These are phyloP conservation scores for Halictus rubicundus DNA, from an alignment of 1,140 invertebrate species.

Conservation along the genomic window DNA sequence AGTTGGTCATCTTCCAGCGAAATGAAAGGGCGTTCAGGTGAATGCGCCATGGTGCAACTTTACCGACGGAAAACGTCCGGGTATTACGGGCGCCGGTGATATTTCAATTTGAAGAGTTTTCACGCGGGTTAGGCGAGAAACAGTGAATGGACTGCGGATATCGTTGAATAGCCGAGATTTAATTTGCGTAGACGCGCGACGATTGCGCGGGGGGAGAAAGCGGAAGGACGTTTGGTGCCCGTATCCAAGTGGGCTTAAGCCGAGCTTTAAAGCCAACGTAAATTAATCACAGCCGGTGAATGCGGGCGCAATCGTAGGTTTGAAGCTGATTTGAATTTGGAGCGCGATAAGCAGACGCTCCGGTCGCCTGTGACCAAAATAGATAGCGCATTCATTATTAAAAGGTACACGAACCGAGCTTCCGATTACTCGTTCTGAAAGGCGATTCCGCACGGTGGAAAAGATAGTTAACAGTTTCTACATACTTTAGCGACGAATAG, in stretches of 20 bases:
- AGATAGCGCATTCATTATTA: slow-evolving; percentile 27
- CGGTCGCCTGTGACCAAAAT: neutral
- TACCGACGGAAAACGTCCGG: neutral
- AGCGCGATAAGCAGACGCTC: slow-evolving; percentile 5
- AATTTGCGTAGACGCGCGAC: slow-evolving; percentile 1
- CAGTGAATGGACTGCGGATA: slow-evolving; percentile 3
- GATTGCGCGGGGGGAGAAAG: neutral
- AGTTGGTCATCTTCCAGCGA: neutral
- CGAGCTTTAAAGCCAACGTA: slow-evolving; percentile 18
- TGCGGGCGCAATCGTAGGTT: slow-evolving; percentile 4
- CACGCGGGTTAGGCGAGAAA: slow-evolving; percentile 1
- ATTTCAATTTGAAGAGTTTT: slow-evolving; percentile 26
- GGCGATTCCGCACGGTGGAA: neutral
- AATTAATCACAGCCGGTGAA: slow-evolving; percentile 30
- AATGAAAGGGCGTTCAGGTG: neutral
- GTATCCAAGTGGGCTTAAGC: neutral
- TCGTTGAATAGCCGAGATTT: slow-evolving; percentile 30
- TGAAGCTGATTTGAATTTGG: slow-evolving; percentile 32
- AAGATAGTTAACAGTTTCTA: neutral
- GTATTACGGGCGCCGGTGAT: neutral
- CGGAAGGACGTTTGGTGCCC: neutral
- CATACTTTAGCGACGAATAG: too few species aligned
- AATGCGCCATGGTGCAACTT: neutral
- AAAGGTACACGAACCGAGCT: neutral
- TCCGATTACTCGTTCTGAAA: neutral